phyloP scores from a whole-genome alignment of 2,888 invertebrate species.

The Rhagium mordax region DNA sequence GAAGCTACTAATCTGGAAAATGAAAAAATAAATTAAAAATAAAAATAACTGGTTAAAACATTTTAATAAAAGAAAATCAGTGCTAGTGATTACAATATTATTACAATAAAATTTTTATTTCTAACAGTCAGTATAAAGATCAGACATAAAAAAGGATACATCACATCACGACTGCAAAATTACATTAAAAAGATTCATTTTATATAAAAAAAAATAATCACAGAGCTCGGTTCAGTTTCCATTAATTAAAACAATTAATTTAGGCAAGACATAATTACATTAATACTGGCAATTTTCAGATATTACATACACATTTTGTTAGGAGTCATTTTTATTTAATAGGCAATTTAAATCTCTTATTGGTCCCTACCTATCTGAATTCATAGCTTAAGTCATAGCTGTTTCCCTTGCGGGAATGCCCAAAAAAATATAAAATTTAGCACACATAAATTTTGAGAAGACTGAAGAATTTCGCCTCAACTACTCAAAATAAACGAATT shows the following conservation, averaged over 20 bases:
- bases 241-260: slow-evolving; percentile 13
- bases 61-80: slow-evolving; percentile 46
- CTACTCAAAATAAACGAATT: not conserved
- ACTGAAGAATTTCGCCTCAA: not conserved
- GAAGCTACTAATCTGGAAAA: slow-evolving; percentile 32
- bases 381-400: not conserved
- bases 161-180: slow-evolving; percentile 35
- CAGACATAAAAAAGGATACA: slow-evolving; percentile 22
- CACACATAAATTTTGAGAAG: not conserved
- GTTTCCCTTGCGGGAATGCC: not conserved
- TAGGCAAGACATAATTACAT: slow-evolving; percentile 13
- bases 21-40: slow-evolving; percentile 44
- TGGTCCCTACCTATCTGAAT: slow-evolving; percentile 19
- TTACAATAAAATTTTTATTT: slow-evolving; percentile 37
- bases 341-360: slow-evolving; percentile 7
- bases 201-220: slow-evolving; percentile 36
- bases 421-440: slow-evolving; percentile 7
- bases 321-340: not conserved
- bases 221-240: slow-evolving; percentile 22
- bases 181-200: slow-evolving; percentile 28
- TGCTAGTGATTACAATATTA: slow-evolving; percentile 40
- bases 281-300: slow-evolving; percentile 23
- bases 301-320: not conserved
- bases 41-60: slow-evolving; percentile 32
- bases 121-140: slow-evolving; percentile 31